phyloP scores from a whole-genome alignment of 2,797 vertebrate species.

The Urocyon cinereoargenteus region DNA sequence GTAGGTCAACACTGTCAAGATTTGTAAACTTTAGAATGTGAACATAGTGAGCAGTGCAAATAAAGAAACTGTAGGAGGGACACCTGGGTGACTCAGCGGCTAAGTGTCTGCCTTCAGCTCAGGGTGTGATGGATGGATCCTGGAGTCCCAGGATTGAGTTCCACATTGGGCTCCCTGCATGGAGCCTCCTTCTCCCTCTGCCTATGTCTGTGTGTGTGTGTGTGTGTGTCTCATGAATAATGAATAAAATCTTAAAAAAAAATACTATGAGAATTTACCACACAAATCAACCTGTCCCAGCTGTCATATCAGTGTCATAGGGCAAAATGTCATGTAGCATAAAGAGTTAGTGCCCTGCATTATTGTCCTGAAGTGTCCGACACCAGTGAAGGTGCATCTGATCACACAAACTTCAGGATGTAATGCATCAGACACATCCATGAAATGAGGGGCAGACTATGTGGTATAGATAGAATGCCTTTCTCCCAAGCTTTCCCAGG shows the following conservation, averaged over 20 bases:
- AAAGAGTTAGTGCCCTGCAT: constrained; percentile 72
- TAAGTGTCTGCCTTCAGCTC: no score
- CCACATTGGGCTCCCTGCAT: no score
- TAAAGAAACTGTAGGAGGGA: neutral
- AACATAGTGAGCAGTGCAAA: constrained; percentile 55
- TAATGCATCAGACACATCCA: constrained; percentile 73
- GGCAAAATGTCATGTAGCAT: constrained; percentile 64
- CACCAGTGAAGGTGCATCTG: constrained; percentile 69
- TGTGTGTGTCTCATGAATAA: no score
- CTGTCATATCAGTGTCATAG: constrained; percentile 65
- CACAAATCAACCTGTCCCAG: constrained; percentile 65
- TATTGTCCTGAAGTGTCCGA: constrained; percentile 78
- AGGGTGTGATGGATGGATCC: no score
- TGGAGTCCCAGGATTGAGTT: no score
- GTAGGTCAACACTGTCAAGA: constrained; percentile 57
- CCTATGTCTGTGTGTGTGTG: no score
- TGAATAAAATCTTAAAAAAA: neutral
- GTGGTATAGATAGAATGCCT: neutral
- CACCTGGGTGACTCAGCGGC: no score
- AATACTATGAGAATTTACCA: constrained; percentile 68
- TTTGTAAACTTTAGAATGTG: constrained; percentile 52
- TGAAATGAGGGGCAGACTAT: constrained; percentile 63
- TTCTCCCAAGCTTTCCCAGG: neutral
- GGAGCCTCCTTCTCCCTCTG: no score
- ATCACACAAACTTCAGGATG: constrained; percentile 83